Percentiles rank a stretch among this genome's conserved stretches.
These are phyloP conservation scores for Notarius lentiginosus DNA, from an alignment of 2,113 vertebrate species.

Conservation along the genomic window DNA sequence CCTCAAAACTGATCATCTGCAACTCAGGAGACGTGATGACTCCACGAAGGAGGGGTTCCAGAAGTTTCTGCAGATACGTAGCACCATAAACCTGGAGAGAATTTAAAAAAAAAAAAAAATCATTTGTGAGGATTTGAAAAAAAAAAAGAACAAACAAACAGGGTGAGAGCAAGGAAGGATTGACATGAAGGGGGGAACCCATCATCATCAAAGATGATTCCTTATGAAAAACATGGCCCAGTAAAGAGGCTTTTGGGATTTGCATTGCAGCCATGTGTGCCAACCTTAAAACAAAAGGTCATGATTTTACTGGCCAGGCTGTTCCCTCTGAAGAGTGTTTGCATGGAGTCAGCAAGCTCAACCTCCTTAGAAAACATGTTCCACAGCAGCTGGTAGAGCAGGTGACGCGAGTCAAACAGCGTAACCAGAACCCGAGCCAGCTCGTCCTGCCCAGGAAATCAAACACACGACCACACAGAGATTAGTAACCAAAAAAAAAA, in stretches of 20 bases:
- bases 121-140: neutral
- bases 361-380: constrained; percentile 99
- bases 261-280: neutral
- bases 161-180: neutral
- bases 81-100: constrained; percentile 89
- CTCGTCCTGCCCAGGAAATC: constrained; percentile 80
- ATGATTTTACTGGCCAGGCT: constrained; percentile 99
- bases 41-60: constrained; percentile 87
- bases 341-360: constrained; percentile 96
- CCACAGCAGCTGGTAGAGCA: constrained; percentile 97
- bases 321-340: constrained; percentile 94
- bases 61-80: constrained; percentile 91
- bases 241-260: neutral
- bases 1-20: constrained; percentile 95
- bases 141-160: neutral
- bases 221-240: neutral
- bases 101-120: neutral
- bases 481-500: neutral
- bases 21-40: constrained; percentile 90
- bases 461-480: neutral
- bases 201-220: neutral
- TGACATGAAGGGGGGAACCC: too few relatives aligned
- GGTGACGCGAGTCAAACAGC: constrained; percentile 93
- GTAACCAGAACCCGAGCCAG: constrained; percentile 95
- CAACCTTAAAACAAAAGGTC: constrained; percentile 97